These are phyloP conservation scores for Torymus texanus DNA, from an alignment of 2,888 invertebrate species.

Conservation along the genomic window DNA sequence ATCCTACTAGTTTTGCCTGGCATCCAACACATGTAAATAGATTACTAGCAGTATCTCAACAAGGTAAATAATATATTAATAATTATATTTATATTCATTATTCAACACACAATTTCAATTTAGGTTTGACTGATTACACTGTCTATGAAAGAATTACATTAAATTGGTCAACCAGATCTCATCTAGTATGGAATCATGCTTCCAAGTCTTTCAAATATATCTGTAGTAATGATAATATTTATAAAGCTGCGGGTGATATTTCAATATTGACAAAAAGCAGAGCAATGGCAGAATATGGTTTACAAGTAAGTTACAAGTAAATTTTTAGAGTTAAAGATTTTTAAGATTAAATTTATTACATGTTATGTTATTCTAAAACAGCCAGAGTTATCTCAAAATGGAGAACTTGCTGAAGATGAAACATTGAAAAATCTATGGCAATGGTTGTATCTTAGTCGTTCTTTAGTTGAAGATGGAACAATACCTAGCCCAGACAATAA, in stretches of 20 bases:
- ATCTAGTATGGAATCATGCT: conserved; percentile 86
- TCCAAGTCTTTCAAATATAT: conserved; percentile 81
- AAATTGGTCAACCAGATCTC: conserved; percentile 85
- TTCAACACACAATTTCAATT: conserved; percentile 17
- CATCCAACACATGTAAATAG: conserved; percentile 89
- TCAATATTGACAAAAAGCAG: conserved; percentile 84
- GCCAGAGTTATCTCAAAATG: conserved; percentile 87
- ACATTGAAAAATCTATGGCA: conserved; percentile 89
- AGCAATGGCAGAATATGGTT: conserved; percentile 85
- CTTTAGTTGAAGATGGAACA: conserved; percentile 82
- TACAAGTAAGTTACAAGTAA: conserved; percentile 79
- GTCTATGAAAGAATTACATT: conserved; percentile 89
- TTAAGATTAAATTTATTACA: conserved; percentile 59
- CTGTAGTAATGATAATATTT: conserved; percentile 76
- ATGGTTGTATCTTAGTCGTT: conserved; percentile 85
- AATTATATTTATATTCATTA: not conserved
- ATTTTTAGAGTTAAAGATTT: not conserved
- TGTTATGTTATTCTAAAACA: conserved; percentile 65
- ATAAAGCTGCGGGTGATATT: conserved; percentile 81
- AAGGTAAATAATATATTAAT: conserved; percentile 61
- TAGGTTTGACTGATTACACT: conserved; percentile 82
- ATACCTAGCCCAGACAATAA: conserved; percentile 78
- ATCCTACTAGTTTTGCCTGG: conserved; percentile 87
- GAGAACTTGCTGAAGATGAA: conserved; percentile 85
- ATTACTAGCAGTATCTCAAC: conserved; percentile 80